Evolutionary conservation across 2,888 invertebrate genomes (phyloP), one percentile per base, ranked within the genome.

Genomic region (Apantesis nais): DNA sequence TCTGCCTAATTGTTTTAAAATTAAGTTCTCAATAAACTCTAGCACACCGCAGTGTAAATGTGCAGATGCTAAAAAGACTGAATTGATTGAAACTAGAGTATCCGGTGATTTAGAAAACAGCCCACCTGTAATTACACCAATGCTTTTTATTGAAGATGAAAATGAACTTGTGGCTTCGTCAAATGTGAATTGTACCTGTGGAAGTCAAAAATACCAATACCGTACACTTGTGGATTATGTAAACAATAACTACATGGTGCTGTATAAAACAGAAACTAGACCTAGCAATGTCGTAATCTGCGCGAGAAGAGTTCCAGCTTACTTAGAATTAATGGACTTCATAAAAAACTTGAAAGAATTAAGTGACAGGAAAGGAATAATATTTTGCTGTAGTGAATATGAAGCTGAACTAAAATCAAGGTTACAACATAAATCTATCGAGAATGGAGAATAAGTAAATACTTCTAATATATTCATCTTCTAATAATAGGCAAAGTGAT

Each of bases 51-150:
- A 67, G 60, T 71, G 71, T 60, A 60, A n/a, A 5, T 71, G 71
- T 37, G 37, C 44, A n/a, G 71, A 71, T 61, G 71, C 67, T 2
- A 67, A 67, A 44, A 64, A 64, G 2, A 60, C 64, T 44, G n/a
- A 58, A 5, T 60, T 22, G 1, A 39, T 68, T 44, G 39, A 60
- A 60, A 58, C 34, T 22, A 31, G n/a, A 44, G 31, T 16, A 69
- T 9, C 31, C 8, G 41, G 44, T 22, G 14, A 60, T 2, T 44
- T 62, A 39, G 1, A 52, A 16, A 31, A 19, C 4, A 44, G 19
- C 25, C 14, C 29, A 58, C 29, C 58, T 8, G 5, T 7, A 58
- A 29, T 29, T 58, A 12, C 5, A 58, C 52, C 66, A 25, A 44
- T 66, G 19, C n/a, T 55, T 19, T 25, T 63, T 19, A 25, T 60